Evolutionary conservation across 2,113 vertebrate genomes (phyloP), one percentile per base, ranked within the genome.

Genomic region (Ptilonorhynchus violaceus): DNA sequence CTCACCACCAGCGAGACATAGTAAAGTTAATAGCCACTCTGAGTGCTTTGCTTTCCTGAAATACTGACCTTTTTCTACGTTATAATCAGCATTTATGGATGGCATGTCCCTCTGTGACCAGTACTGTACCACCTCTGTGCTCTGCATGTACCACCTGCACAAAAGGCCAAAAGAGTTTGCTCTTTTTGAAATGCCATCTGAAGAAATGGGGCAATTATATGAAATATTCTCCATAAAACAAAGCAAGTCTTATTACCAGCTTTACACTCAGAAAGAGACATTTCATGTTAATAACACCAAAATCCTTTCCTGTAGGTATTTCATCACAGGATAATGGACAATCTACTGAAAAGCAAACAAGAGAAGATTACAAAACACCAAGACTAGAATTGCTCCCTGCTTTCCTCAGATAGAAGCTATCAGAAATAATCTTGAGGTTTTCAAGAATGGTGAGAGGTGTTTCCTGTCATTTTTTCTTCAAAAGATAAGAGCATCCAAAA

Each of bases 181-280:
- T 92, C 56, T 77, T 97, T 97, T 73, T 31, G 39, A 91, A 98
- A 97, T 95, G 82, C 53, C 59, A 64, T 90, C 58, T 96, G 58
- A 97, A 96, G 88, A 97, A 97, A 97, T 50, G 53, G 41, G 68
- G 44, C 74, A 97, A 93, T 95, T 96, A 96, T 37, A 94, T 70
- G 35, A 96, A 96, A 90, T 49, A 37, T 59, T 96, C 30, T 63
- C 16, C 53, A 93, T 70, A 90, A 89, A 96, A 74, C n/a, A 93
- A 96, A 95, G 30, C 41, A 94, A 94, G 84, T 94, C 83, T 95
- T 97, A 94, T 86, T 95, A 94, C 19, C 23, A 95, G 33, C 22
- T 97, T 93, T 85, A 50, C 49, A 75, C 30, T 96, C 64, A 86
- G 86, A 96, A 97, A 96, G 79, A 63, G 10, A 20, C 0, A 6